Conservation (phyloP, 2,888 invertebrate genomes). For the Noctua pronuba region DNA sequence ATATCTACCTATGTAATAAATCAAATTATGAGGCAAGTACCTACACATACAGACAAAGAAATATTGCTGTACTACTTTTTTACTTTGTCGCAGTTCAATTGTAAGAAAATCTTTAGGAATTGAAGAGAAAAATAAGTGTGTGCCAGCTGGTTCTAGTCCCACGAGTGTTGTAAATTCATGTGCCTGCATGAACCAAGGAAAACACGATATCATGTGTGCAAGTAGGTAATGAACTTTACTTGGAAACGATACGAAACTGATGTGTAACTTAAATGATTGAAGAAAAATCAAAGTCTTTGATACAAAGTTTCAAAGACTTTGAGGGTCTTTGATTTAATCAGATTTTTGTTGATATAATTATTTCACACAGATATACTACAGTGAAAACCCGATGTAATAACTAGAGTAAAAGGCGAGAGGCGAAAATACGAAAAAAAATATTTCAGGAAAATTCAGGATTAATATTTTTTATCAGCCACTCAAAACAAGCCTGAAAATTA, state of each 20-base stretch:
- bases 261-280: neutral
- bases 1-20: too few species aligned
- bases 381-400: neutral
- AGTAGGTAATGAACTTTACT: constrained; percentile 30
- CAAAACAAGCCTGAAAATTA: constrained; percentile 34
- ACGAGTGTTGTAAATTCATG: constrained; percentile 48
- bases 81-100: constrained; percentile 8
- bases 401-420: neutral
- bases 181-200: constrained; percentile 28
- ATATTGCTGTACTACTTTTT: neutral
- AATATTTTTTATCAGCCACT: constrained; percentile 38
- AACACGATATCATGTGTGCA: constrained; percentile 32
- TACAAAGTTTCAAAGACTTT: neutral
- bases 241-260: neutral
- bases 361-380: neutral
- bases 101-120: constrained; percentile 25
- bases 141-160: constrained; percentile 41
- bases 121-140: constrained; percentile 7
- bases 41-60: neutral
- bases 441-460: constrained; percentile 16
- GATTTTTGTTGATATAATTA: neutral
- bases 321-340: neutral
- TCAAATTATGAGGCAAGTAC: neutral
- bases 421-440: neutral
- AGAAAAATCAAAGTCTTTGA: constrained; percentile 3